A percentile compares a stretch with the other conserved stretches of the same genome.
Evolutionary conservation across 2,797 vertebrate species (phyloP).

Genomic region (Bufotes viridis): DNA sequence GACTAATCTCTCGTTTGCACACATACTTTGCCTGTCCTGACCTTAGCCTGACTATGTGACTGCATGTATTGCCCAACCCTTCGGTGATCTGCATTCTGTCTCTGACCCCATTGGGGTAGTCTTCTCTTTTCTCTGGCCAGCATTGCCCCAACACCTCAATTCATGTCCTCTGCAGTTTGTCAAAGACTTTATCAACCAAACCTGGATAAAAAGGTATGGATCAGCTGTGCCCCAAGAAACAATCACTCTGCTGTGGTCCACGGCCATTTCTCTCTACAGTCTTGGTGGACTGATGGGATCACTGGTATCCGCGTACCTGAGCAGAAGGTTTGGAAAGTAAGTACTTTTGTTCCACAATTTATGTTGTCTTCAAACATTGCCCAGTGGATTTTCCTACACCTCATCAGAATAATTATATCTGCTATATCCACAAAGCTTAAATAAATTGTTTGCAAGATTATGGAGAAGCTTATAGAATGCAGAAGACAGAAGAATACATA

Average conservation of each 20-base stretch:
- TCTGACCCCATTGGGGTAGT: not conserved
- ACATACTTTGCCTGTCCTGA: too few relatives aligned
- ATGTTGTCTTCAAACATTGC: not conserved
- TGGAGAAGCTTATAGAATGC: too few relatives aligned
- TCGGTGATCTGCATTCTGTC: too few relatives aligned
- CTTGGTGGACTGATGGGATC: slow-evolving; percentile 79
- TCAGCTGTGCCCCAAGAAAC: slow-evolving; percentile 68
- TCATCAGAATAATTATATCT: not conserved
- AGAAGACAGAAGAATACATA: too few relatives aligned
- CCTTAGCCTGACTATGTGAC: too few relatives aligned
- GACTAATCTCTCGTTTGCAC: too few relatives aligned
- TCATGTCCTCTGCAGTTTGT: slow-evolving; percentile 75
- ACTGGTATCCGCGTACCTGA: slow-evolving; percentile 69
- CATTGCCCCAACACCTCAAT: slow-evolving; percentile 34
- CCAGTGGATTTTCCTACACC: not conserved
- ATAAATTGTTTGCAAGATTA: too few relatives aligned
- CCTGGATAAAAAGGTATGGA: slow-evolving; percentile 75
- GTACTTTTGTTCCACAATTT: slow-evolving; percentile 38
- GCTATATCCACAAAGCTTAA: not conserved
- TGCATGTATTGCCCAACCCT: too few relatives aligned
- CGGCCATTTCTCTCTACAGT: slow-evolving; percentile 76
- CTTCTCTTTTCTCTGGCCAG: slow-evolving; percentile 40
- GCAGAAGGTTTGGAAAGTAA: slow-evolving; percentile 80
- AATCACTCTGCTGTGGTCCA: slow-evolving; percentile 81
- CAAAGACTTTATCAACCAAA: slow-evolving; percentile 80